Percentiles rank a stretch among this genome's conserved stretches.
Evolutionary conservation across 1,140 invertebrate species (phyloP).

Genomic region (Rhyacophila brunnea): DNA sequence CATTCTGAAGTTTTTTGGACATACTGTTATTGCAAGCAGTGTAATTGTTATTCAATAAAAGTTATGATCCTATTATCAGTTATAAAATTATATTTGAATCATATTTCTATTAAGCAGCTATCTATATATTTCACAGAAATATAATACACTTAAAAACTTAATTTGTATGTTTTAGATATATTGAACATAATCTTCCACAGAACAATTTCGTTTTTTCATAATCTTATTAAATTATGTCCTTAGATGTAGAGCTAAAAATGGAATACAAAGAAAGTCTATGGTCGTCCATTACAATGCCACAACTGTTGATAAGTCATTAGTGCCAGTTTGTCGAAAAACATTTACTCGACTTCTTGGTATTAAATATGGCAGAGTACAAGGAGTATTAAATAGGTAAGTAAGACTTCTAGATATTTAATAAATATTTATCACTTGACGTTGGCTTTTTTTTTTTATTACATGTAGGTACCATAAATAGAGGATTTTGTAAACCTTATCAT

Average conservation of each 20-base stretch:
- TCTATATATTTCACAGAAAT: neutral
- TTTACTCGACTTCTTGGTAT: constrained; percentile 16
- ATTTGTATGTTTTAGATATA: too few relatives aligned
- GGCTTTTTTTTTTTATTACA: neutral
- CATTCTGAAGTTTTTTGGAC: neutral
- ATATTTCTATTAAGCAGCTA: neutral
- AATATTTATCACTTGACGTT: neutral
- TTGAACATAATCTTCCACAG: too few relatives aligned
- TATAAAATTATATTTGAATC: neutral
- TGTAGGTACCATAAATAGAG: neutral
- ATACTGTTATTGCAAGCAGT: neutral
- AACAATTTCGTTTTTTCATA: too few relatives aligned
- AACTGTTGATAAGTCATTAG: neutral
- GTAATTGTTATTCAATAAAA: neutral
- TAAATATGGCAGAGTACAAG: constrained; percentile 17
- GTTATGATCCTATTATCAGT: neutral
- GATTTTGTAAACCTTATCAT: neutral
- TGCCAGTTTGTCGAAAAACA: constrained; percentile 13
- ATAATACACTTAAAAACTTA: too few relatives aligned
- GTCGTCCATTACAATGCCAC: constrained; percentile 19
- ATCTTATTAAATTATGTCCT: too few relatives aligned
- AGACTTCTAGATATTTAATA: neutral
- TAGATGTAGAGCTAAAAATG: constrained; percentile 22
- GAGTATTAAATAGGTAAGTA: constrained; percentile 12
- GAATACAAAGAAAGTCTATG: constrained; percentile 20